Evolutionary conservation across 1,140 invertebrate genomes (phyloP).

Genomic region (Drosophila fuyamai): DNA sequence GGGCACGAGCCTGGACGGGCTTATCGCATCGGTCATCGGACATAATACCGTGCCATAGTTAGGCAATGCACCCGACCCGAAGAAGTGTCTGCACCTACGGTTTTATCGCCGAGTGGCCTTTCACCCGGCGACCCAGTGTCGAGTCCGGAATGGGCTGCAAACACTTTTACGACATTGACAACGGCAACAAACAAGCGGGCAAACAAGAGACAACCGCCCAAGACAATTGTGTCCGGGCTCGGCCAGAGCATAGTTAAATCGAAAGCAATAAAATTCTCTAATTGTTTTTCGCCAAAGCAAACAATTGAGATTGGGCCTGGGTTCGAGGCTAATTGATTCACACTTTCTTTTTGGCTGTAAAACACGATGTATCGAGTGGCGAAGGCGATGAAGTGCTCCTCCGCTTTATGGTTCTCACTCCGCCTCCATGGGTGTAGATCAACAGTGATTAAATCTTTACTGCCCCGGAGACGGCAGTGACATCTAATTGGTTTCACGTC

Average conservation of each 20-base stretch:
- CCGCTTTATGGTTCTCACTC: constrained; percentile 19
- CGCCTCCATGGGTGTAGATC: constrained; percentile 30
- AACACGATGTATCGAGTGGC: constrained; percentile 66
- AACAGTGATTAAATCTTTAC: constrained; percentile 75
- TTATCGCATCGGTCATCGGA: constrained; percentile 41
- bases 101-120: constrained; percentile 65
- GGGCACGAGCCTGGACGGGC: constrained; percentile 35
- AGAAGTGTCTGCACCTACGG: constrained; percentile 57
- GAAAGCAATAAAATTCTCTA: constrained; percentile 74
- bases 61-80: background rate
- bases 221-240: constrained; percentile 23
- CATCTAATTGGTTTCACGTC: constrained; percentile 52
- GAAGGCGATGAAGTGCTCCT: constrained; percentile 21
- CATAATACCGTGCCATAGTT: constrained; percentile 19
- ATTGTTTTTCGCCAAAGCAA: constrained; percentile 76
- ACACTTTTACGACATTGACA: constrained; percentile 76
- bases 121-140: constrained; percentile 55
- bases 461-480: constrained; percentile 43
- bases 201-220: constrained; percentile 15
- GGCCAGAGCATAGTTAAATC: constrained; percentile 62
- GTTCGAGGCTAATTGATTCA: constrained; percentile 76
- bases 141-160: constrained; percentile 42
- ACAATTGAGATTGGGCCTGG: constrained; percentile 65
- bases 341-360: constrained; percentile 81
- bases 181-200: constrained; percentile 46